Conservation (phyloP, 2,888 invertebrate species). For the Urechis unicinctus region DNA sequence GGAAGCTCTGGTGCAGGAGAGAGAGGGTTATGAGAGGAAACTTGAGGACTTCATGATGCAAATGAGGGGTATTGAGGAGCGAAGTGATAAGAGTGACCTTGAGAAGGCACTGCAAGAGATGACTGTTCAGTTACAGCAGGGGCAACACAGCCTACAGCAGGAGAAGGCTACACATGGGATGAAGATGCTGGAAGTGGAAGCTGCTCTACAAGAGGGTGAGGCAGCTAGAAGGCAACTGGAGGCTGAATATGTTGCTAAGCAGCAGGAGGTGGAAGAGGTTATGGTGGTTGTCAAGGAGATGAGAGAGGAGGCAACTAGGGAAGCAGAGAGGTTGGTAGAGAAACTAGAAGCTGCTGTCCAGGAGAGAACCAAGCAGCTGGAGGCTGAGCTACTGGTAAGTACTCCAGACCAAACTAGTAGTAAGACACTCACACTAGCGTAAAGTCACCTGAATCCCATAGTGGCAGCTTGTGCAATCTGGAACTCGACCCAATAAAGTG, state of each 20-base stretch:
- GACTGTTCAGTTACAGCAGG: neutral
- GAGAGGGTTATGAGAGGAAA: neutral
- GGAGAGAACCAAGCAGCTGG: neutral
- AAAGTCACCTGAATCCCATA: neutral
- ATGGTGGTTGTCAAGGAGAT: slow-evolving; percentile 7
- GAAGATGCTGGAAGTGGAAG: neutral
- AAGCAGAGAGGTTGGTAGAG: neutral
- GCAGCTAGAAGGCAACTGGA: neutral
- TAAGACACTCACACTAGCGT: neutral
- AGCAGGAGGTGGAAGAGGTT: slow-evolving; percentile 15
- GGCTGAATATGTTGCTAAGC: slow-evolving; percentile 10
- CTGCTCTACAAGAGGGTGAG: neutral
- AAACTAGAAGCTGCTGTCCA: neutral
- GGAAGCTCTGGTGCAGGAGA: neutral
- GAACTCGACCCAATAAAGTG: too few relatives aligned
- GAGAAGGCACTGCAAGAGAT: neutral
- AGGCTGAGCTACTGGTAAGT: neutral
- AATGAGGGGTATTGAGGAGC: neutral
- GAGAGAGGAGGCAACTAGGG: slow-evolving; percentile 6
- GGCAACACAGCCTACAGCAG: slow-evolving; percentile 1
- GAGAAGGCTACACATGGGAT: neutral
- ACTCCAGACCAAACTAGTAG: neutral
- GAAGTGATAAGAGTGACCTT: neutral
- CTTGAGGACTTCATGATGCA: neutral
- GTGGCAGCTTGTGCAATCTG: neutral